These are phyloP conservation scores for Amphilophus citrinellus DNA, from an alignment of 2,113 vertebrate genomes.

Conservation along the genomic window DNA sequence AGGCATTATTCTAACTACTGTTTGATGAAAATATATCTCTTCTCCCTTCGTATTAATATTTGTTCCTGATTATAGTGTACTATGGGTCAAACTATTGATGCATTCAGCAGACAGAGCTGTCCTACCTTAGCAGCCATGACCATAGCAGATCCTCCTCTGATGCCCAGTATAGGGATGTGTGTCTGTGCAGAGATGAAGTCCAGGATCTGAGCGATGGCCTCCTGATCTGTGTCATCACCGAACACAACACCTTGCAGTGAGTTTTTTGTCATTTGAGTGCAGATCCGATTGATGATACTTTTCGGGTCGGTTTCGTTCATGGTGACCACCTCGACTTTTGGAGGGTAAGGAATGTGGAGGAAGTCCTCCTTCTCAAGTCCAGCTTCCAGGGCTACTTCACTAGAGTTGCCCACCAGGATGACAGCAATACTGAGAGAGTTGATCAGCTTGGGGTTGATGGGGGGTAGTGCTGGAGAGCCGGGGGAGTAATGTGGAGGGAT, in stretches of 20 bases:
- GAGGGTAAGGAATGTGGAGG: conserved; percentile 94
- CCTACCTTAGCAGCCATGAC: conserved; percentile 99
- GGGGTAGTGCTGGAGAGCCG: conserved; percentile 49
- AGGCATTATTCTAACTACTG: not conserved
- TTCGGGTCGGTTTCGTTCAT: conserved; percentile 99
- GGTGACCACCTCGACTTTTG: conserved; percentile 95
- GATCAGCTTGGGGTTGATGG: conserved; percentile 76
- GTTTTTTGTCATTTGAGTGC: conserved; percentile 93
- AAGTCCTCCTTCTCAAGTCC: conserved; percentile 99
- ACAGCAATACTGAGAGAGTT: conserved; percentile 93
- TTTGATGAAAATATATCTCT: not conserved
- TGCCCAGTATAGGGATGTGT: conserved; percentile 97
- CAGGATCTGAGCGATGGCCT: conserved; percentile 99
- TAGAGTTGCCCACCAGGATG: conserved; percentile 97
- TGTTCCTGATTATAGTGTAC: not conserved
- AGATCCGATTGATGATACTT: conserved; percentile 98
- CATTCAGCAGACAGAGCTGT: not conserved
- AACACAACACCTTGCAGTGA: conserved; percentile 98
- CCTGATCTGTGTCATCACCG: conserved; percentile 97
- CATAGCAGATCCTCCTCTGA: conserved; percentile 98
- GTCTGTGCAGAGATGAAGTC: conserved; percentile 99
- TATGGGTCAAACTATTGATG: not conserved
- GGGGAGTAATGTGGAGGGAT: conserved; percentile 80
- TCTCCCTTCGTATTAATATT: not conserved
- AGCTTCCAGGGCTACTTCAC: conserved; percentile 94